Conservation (phyloP, 2,113 vertebrate genomes). For the Aphyosemion australe region DNA sequence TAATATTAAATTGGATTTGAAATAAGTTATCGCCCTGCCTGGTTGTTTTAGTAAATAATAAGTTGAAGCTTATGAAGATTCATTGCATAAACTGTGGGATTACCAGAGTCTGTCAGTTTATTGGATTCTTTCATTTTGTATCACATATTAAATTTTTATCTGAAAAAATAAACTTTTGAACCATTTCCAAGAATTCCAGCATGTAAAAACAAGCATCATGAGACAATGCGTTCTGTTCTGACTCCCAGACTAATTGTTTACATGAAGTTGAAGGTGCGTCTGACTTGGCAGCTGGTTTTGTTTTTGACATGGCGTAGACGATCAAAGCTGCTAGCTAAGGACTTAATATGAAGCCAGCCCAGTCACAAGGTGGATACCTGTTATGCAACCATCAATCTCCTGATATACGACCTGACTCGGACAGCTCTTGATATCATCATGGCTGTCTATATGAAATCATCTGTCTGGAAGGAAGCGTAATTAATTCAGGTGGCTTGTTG, state of each 20-base stretch:
- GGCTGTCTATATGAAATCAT: slow-evolving; percentile 44
- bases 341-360: slow-evolving; percentile 48
- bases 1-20: too few species aligned
- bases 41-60: background rate
- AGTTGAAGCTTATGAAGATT: background rate
- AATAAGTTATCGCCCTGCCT: background rate
- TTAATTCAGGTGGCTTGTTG: slow-evolving; percentile 32
- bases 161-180: too few species aligned
- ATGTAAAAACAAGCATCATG: slow-evolving; percentile 15
- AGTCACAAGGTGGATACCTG: slow-evolving; percentile 61
- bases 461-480: background rate
- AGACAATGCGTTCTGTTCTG: slow-evolving; percentile 4
- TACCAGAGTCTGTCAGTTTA: too few species aligned
- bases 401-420: slow-evolving; percentile 9
- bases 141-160: too few species aligned
- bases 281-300: slow-evolving; percentile 33
- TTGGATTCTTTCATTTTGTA: too few species aligned
- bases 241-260: slow-evolving; percentile 36
- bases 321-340: slow-evolving; percentile 50
- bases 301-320: slow-evolving; percentile 14
- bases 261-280: slow-evolving; percentile 49
- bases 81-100: too few species aligned
- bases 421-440: slow-evolving; percentile 15
- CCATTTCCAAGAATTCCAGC: too few species aligned
- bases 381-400: slow-evolving; percentile 27